Conservation (phyloP, 1,140 invertebrate species). For the Psix sp. region DNA sequence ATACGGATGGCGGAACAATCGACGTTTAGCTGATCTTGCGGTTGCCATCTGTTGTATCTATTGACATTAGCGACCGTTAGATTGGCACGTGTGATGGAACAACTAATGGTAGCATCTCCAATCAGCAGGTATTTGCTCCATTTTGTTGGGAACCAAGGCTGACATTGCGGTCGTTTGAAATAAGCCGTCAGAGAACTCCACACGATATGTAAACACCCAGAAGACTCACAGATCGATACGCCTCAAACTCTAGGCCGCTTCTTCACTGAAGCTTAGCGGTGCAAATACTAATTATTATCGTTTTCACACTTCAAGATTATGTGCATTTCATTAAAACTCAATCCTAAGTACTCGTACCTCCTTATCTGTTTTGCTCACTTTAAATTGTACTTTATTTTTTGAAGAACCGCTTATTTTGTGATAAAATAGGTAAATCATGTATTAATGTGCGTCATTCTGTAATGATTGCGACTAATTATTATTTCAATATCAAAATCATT, state of each 20-base stretch:
- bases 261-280: conserved; percentile 39
- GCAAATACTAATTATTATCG: conserved; percentile 51
- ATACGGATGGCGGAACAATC: conserved; percentile 56
- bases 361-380: conserved; percentile 24
- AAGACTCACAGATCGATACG: conserved; percentile 53
- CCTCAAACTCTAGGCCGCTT: conserved; percentile 34
- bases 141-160: conserved; percentile 59
- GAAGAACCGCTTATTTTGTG: too few relatives aligned
- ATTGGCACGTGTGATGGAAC: conserved; percentile 73
- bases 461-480: too few relatives aligned
- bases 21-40: conserved; percentile 59
- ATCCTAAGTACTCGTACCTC: conserved; percentile 22
- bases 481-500: too few relatives aligned
- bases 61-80: conserved; percentile 65
- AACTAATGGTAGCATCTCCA: conserved; percentile 69
- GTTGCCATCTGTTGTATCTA: conserved; percentile 59
- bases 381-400: conserved; percentile 4
- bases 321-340: conserved; percentile 51
- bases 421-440: too few relatives aligned
- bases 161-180: conserved; percentile 55
- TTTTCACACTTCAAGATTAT: conserved; percentile 51
- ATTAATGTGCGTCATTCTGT: too few relatives aligned
- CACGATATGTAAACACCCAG: conserved; percentile 53
- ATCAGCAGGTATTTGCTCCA: conserved; percentile 67
- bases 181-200: conserved; percentile 42